These are phyloP conservation scores for Crotalus horridus DNA, from an alignment of 2,113 vertebrate species.

Conservation along the genomic window DNA sequence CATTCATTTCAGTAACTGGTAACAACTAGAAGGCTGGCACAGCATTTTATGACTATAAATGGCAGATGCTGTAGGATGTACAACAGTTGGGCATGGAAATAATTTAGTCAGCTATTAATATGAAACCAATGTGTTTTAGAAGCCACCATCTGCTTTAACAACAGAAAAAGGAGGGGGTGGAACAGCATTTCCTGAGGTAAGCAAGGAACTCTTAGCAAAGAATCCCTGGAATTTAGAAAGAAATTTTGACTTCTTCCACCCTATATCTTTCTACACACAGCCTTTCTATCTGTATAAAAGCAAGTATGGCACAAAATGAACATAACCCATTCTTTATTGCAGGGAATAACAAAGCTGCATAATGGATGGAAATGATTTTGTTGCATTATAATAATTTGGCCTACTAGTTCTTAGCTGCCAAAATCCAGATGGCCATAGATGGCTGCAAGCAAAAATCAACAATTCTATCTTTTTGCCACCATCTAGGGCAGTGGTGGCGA, in stretches of 20 bases:
- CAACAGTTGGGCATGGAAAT: background rate
- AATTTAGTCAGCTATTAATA: background rate
- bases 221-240: background rate
- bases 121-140: background rate
- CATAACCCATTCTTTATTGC: background rate
- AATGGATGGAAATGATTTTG: background rate
- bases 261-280: background rate
- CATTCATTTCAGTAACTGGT: background rate
- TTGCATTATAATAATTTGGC: background rate
- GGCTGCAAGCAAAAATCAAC: background rate
- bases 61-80: background rate
- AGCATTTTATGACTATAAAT: background rate
- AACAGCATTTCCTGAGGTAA: constrained; percentile 8
- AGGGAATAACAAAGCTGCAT: background rate
- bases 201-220: background rate
- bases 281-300: background rate
- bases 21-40: background rate
- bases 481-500: background rate
- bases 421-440: background rate
- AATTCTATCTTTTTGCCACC: background rate
- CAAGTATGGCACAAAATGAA: background rate
- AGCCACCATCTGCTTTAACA: constrained; percentile 4
- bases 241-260: constrained; percentile 3
- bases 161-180: background rate
- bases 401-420: background rate